Conservation (phyloP, 2,888 invertebrate species). For the Macrosiphum euphorbiae region DNA sequence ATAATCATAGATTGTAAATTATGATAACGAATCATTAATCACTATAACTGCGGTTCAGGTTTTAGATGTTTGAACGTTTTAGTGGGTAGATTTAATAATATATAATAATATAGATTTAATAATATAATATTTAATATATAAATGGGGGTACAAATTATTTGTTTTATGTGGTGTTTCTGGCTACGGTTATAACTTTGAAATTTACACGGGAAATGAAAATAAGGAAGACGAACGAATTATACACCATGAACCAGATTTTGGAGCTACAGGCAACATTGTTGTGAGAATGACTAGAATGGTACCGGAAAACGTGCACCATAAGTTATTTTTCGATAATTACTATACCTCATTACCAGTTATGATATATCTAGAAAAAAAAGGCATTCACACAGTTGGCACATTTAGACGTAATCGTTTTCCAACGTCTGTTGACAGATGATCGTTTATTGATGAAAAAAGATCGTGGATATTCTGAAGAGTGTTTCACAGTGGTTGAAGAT, state of each 20-base stretch:
- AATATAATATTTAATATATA: no score
- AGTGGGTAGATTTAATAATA: no score
- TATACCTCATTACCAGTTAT: conserved; percentile 12
- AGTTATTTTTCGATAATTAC: conserved; percentile 19
- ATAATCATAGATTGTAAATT: no score
- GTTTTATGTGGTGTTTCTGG: conserved; percentile 29
- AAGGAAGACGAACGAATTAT: background rate
- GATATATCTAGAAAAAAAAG: conserved; percentile 26
- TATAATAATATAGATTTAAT: no score
- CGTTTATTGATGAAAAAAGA: background rate
- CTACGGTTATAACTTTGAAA: background rate
- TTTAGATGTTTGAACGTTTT: no score
- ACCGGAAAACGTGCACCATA: conserved; percentile 19
- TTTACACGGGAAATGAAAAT: conserved; percentile 4
- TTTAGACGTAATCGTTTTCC: no score
- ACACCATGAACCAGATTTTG: conserved; percentile 5
- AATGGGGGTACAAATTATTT: conserved; percentile 45
- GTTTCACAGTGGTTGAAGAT: background rate
- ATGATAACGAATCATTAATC: no score
- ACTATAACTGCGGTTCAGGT: no score
- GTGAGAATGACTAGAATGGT: conserved; percentile 4
- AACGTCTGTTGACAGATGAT: no score
- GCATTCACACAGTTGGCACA: background rate
- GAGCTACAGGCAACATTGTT: conserved; percentile 36
- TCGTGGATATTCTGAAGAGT: conserved; percentile 17